These are phyloP conservation scores for Scomberomorus guttatus DNA, from an alignment of 2,797 vertebrate genomes.

Conservation along the genomic window DNA sequence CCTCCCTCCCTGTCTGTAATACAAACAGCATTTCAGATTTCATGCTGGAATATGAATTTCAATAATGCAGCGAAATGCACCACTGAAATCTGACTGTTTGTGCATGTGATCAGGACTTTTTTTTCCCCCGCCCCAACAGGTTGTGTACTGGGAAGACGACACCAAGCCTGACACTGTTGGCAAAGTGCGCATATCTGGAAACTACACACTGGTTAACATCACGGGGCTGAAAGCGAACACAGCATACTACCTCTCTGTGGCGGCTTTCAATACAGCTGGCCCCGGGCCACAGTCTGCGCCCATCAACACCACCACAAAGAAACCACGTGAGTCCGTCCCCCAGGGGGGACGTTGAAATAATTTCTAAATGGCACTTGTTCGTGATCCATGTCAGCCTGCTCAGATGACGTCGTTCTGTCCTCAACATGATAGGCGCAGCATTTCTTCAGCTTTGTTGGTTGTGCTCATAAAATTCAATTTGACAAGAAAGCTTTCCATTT, in stretches of 20 bases:
- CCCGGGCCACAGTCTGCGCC: conserved; percentile 91
- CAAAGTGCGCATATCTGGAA: conserved; percentile 91
- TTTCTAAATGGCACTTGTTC: conserved; percentile 25
- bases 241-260: conserved; percentile 90
- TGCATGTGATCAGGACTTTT: neutral
- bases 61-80: conserved; percentile 46
- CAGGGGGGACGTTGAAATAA: conserved; percentile 3
- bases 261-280: conserved; percentile 95
- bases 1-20: conserved; percentile 38
- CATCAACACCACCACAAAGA: conserved; percentile 94
- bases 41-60: conserved; percentile 45
- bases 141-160: conserved; percentile 94
- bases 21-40: conserved; percentile 62
- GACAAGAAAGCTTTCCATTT: conserved; percentile 38
- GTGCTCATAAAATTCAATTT: conserved; percentile 24
- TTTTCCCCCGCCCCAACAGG: conserved; percentile 76
- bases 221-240: conserved; percentile 90
- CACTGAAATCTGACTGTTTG: conserved; percentile 22
- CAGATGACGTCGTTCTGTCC: neutral
- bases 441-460: conserved; percentile 28
- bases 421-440: conserved; percentile 29
- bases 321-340: conserved; percentile 89
- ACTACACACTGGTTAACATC: conserved; percentile 90
- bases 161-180: conserved; percentile 92
- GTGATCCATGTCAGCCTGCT: conserved; percentile 8